Conservation (phyloP, 1,140 invertebrate species). For the Drosophila pectinifera region DNA sequence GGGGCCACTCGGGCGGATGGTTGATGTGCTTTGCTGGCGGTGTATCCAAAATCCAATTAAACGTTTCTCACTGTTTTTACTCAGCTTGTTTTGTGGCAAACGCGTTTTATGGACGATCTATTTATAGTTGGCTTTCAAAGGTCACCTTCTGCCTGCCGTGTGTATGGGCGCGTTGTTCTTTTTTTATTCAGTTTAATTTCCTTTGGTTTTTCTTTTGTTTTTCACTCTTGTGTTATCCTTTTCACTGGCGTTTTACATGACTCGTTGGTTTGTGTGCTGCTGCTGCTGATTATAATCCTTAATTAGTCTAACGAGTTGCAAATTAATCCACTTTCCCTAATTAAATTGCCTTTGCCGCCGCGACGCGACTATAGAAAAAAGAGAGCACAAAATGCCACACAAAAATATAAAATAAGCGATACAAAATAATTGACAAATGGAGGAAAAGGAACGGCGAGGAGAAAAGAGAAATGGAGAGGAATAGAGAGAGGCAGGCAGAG, state of each 20-base stretch:
- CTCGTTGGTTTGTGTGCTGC: conserved; percentile 31
- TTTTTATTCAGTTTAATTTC: conserved; percentile 37
- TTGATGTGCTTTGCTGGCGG: conserved; percentile 26
- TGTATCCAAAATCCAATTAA: conserved; percentile 71
- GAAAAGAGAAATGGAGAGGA: not conserved
- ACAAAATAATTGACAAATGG: conserved; percentile 22
- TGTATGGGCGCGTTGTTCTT: conserved; percentile 6
- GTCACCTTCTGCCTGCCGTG: conserved; percentile 26
- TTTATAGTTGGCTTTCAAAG: conserved; percentile 63
- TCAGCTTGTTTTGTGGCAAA: conserved; percentile 20
- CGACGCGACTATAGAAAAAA: conserved; percentile 34
- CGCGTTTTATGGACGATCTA: conserved; percentile 33
- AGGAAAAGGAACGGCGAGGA: conserved; percentile 17
- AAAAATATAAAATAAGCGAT: conserved; percentile 29
- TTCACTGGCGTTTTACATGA: conserved; percentile 46
- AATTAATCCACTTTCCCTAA: conserved; percentile 85
- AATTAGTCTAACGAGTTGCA: conserved; percentile 84
- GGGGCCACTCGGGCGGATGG: conserved; percentile 24
- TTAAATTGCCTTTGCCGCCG: conserved; percentile 70
- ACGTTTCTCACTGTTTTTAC: conserved; percentile 27
- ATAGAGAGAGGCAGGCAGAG: not conserved
- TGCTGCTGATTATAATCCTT: conserved; percentile 78
- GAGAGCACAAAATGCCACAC: conserved; percentile 18
- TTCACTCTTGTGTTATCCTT: conserved; percentile 67
- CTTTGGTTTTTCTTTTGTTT: conserved; percentile 46